phyloP scores from a whole-genome alignment of 2,888 invertebrate genomes.

The Rutpela maculata region DNA sequence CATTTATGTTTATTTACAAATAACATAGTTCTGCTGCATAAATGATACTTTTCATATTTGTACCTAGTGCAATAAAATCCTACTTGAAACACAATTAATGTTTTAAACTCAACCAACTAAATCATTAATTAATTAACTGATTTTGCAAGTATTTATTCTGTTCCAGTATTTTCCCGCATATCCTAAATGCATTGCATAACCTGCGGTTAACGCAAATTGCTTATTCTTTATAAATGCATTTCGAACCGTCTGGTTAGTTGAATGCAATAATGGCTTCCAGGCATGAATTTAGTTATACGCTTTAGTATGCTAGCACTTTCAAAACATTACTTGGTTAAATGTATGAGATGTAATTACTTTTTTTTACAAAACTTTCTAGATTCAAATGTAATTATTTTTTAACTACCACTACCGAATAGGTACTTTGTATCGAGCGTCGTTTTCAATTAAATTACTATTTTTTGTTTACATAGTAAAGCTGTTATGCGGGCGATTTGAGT shows the following conservation, averaged over 20 bases:
- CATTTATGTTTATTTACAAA: too few species aligned
- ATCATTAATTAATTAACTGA: neutral
- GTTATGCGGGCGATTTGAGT: too few species aligned
- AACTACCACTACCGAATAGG: neutral
- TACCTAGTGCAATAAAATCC: neutral
- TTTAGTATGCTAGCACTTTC: neutral
- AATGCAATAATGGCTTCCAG: neutral
- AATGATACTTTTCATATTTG: too few species aligned
- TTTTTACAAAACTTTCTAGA: neutral
- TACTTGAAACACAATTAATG: neutral
- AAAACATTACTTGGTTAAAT: neutral
- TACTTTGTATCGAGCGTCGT: neutral
- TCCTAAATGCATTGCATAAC: neutral
- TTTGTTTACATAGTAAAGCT: too few species aligned
- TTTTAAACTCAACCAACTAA: neutral
- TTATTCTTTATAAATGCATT: slow-evolving; percentile 5
- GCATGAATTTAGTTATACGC: slow-evolving; percentile 2
- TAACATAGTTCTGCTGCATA: too few species aligned
- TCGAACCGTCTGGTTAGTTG: neutral
- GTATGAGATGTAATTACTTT: neutral
- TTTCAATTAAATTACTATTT: neutral
- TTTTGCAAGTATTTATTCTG: neutral
- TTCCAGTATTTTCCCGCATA: neutral
- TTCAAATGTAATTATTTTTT: neutral
- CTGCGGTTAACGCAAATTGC: neutral